These are phyloP conservation scores for Propithecus perrieri DNA, from an alignment of 2,797 vertebrate species.

Conservation along the genomic window DNA sequence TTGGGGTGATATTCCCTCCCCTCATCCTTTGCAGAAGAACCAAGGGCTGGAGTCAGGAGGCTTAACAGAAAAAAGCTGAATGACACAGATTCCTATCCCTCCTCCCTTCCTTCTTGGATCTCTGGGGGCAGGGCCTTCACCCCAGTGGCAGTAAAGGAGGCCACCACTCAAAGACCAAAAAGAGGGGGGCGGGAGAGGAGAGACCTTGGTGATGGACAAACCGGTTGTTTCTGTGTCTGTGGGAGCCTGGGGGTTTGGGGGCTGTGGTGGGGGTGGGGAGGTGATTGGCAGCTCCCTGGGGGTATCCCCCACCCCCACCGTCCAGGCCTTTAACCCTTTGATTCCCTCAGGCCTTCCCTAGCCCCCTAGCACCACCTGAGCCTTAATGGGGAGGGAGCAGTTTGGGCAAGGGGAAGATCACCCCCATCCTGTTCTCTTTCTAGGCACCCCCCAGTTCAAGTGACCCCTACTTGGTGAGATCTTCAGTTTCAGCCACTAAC, in stretches of 20 bases:
- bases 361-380: background rate
- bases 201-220: conserved; percentile 72
- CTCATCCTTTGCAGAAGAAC: background rate
- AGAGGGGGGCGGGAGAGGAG: background rate
- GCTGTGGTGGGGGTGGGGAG: conserved; percentile 51
- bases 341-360: conserved; percentile 34
- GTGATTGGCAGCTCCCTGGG: conserved; percentile 78
- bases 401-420: background rate
- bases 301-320: conserved; percentile 64
- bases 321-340: conserved; percentile 69
- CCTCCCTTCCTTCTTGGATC: background rate
- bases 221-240: conserved; percentile 63
- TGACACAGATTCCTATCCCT: conserved; percentile 37
- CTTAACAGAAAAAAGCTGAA: conserved; percentile 13
- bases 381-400: background rate
- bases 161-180: background rate
- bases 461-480: background rate
- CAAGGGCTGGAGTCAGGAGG: background rate
- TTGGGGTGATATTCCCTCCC: background rate
- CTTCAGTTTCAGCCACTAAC: background rate
- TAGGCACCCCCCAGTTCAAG: background rate
- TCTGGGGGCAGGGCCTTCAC: conserved; percentile 48
- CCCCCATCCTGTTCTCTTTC: background rate
- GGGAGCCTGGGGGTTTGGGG: conserved; percentile 46
- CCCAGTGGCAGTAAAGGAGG: conserved; percentile 44